Evolutionary conservation across 2,888 invertebrate genomes (phyloP), one percentile per base, ranked within the genome.

Genomic region (Cantharis lateralis): DNA sequence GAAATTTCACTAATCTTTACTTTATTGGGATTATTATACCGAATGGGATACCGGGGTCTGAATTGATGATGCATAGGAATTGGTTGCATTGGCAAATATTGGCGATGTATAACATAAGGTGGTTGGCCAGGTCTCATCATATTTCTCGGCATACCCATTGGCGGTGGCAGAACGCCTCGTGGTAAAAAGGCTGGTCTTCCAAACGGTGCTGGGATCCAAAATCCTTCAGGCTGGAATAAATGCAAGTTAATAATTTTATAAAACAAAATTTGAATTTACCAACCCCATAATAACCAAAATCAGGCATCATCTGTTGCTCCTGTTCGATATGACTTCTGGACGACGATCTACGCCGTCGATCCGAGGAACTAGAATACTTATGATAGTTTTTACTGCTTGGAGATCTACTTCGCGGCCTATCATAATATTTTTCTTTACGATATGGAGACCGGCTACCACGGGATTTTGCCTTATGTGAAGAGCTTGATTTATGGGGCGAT

Each of bases 221-320:
- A 78, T 10, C 69, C 75, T 68, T 78, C 78, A 0, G 70, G 70
- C 75, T 78, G n/a, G 1, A 66, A 66, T n/a, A 66, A 5, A 62
- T 10, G 15, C 64, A 68, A 13, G 24, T 28, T 10, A 28, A 28
- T 3, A 15, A n/a, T n/a, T 48, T 26, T 71, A 16, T 5, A 13
- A 62, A 18, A 15, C 11, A 10, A 62, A 62, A 71, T 68, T 13
- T 48, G 7, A 7, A 15, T n/a, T 62, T 70, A 71, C 71, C 3
- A 69, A 78, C 78, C 76, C 78, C 78, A 64, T 78, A 78, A 64
- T 73, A 78, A 13, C 28, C 26, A 71, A 71, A 78, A 26, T 75
- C 74, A 4, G 75, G 32, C 20, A 71, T 74, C 18, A 72, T 20
- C 0, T 63, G 72, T n/a, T 48, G 48, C 9, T 68, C 15, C 13